These are phyloP conservation scores for Macrosiphum euphorbiae DNA, from an alignment of 2,888 invertebrate genomes.

Conservation along the genomic window DNA sequence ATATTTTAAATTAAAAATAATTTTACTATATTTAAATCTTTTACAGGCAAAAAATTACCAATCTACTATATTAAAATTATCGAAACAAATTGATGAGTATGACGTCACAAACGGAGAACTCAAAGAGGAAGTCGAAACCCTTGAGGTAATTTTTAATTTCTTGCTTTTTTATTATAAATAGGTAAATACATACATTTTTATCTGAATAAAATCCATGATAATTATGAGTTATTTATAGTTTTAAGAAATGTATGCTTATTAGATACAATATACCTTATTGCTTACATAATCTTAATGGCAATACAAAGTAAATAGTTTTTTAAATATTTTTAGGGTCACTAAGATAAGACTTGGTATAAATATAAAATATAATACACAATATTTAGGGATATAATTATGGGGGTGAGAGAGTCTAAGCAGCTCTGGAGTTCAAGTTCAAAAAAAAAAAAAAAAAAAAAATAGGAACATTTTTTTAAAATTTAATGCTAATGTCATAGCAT, in stretches of 20 bases:
- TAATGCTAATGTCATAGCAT: background rate
- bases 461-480: no score
- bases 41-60: constrained; percentile 60
- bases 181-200: background rate
- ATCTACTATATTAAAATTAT: constrained; percentile 72
- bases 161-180: background rate
- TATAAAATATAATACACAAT: background rate
- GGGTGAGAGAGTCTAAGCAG: rapidly evolving
- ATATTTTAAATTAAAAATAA: background rate
- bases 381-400: background rate
- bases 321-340: no score
- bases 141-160: constrained; percentile 68
- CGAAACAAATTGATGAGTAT: constrained; percentile 76
- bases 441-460: no score
- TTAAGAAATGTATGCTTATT: no score
- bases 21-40: background rate
- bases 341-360: background rate
- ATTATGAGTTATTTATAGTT: no score
- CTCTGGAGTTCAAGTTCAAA: background rate
- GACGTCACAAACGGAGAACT: constrained; percentile 80
- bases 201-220: background rate
- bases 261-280: no score
- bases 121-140: constrained; percentile 76
- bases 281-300: no score
- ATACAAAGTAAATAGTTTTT: no score